Evolutionary conservation across 2,888 invertebrate species (phyloP), one percentile per base, ranked within the genome.

Genomic region (Scaptomyza reducta): DNA sequence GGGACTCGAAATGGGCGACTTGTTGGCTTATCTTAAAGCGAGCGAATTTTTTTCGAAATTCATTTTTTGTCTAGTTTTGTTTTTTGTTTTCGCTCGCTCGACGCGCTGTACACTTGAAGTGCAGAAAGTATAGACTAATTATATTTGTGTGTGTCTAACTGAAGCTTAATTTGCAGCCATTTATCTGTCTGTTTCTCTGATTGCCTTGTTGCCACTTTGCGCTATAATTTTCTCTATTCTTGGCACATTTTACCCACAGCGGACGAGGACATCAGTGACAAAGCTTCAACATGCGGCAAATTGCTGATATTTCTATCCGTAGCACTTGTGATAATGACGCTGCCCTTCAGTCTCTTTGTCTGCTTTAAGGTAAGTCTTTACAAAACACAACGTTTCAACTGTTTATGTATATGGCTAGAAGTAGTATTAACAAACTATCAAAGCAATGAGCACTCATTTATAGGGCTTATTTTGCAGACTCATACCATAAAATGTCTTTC

Each of bases 311-410:
- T 93, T 18, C 91, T 98, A 33, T 97, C 98, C 7, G 97, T 97
- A 95, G 90, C 96, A 4, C 90, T 98, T 35, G 96, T 98, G 35
- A 91, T 95, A 18, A 77, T 96, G 38, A 98, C 98, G 1, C 95
- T 98, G 94, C 98, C 98, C 0, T 96, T 98, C 88, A 98, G 98
- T 0, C 93, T 98, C 6, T 95, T 97, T 91, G 94, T 98, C 61
- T 98, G 97, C 91, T 97, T 98, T 90, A 98, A 98, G 96, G 98
- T 97, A 93, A 93, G 93, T 64, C 18, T 31, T 22, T 22, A 22
- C 22, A 22, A 22, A 22, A 22, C 3, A 22, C 22, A 22, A 22
- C 3, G 22, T 4, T 22, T 22, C 22, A 22, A 22, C 2, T 22
- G 22, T 22, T 22, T 5, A 22, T 3, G 22, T 22, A 4, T n/a